Percentiles rank a stretch among this genome's conserved stretches.
Conservation (phyloP, 2,797 vertebrate genomes). For the Tachyglossus aculeatus region DNA sequence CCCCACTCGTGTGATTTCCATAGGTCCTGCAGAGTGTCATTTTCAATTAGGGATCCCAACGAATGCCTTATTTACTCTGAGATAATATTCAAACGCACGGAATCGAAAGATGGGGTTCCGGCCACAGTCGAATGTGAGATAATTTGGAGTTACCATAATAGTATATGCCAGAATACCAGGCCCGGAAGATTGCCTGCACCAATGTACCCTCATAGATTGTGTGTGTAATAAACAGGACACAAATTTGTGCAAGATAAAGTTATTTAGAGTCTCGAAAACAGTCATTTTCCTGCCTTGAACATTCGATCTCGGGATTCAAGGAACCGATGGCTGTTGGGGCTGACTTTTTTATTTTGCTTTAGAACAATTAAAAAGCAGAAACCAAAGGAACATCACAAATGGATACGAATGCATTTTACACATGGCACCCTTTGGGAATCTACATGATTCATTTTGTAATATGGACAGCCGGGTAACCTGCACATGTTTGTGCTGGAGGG, state of each 20-base stretch:
- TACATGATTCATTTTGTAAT: slow-evolving; percentile 40
- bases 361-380: slow-evolving; percentile 20
- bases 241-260: slow-evolving; percentile 34
- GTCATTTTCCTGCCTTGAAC: slow-evolving; percentile 23
- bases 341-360: slow-evolving; percentile 28
- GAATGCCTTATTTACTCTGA: slow-evolving; percentile 37
- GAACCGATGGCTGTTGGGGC: slow-evolving; percentile 9
- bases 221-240: slow-evolving; percentile 18
- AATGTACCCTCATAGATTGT: slow-evolving; percentile 15
- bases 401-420: slow-evolving; percentile 26
- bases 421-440: neutral
- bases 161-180: slow-evolving; percentile 38
- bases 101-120: neutral
- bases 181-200: slow-evolving; percentile 51
- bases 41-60: slow-evolving; percentile 29
- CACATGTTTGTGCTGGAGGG: slow-evolving; percentile 2
- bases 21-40: neutral
- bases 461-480: slow-evolving; percentile 2
- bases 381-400: slow-evolving; percentile 18
- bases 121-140: neutral
- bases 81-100: slow-evolving; percentile 11
- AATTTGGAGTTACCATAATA: slow-evolving; percentile 2
- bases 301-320: slow-evolving; percentile 18
- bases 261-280: neutral
- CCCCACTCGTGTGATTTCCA: too few relatives aligned